Evolutionary conservation across 2,113 vertebrate species (phyloP).

Genomic region (Piliocolobus tephrosceles): DNA sequence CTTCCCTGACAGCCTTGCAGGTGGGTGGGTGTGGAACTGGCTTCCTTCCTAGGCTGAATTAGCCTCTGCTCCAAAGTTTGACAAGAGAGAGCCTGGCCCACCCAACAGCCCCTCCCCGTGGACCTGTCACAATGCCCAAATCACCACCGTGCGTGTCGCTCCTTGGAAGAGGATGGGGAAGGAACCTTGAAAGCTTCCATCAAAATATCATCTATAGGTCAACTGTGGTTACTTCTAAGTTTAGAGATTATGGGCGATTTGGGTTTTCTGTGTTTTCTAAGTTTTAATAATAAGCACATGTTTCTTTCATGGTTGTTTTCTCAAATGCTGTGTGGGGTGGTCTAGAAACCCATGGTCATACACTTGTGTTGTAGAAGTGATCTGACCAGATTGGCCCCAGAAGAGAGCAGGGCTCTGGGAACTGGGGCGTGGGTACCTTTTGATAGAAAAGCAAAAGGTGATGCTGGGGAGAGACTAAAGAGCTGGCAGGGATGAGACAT

Average conservation of each 20-base stretch:
- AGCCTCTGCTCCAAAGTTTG: background rate
- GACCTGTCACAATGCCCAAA: too few relatives aligned
- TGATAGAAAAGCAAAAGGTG: background rate
- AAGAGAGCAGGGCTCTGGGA: background rate
- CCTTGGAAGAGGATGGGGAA: background rate
- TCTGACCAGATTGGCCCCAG: background rate
- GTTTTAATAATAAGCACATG: background rate
- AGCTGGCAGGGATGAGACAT: too few relatives aligned
- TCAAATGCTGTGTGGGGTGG: background rate
- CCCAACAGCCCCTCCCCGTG: rapidly evolving
- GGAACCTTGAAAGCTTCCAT: background rate
- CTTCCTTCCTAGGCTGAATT: background rate
- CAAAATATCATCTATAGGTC: background rate
- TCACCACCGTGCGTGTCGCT: background rate
- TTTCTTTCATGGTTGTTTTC: background rate
- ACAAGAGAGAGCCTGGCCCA: background rate
- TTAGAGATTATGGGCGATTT: background rate
- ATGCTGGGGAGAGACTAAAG: background rate
- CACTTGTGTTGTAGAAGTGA: background rate
- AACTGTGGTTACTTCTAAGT: background rate
- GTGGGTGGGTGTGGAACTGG: background rate
- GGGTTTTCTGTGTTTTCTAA: background rate
- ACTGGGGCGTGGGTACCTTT: background rate
- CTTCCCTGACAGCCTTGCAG: background rate
- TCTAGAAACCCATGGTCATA: background rate